phyloP scores from a whole-genome alignment of 2,797 vertebrate genomes.

The Gymnopithys bicolor region DNA sequence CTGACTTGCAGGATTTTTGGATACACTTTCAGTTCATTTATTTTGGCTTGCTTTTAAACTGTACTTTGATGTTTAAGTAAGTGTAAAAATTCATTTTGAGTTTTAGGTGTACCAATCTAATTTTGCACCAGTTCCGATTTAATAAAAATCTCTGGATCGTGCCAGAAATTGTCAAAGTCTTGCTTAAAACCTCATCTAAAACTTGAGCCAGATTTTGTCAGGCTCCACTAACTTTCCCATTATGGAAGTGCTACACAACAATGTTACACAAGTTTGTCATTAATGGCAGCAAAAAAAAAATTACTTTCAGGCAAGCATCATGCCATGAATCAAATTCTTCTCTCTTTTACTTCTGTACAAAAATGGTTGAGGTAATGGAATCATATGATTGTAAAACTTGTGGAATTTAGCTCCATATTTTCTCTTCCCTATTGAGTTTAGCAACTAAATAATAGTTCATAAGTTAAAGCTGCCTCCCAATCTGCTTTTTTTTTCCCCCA shows the following conservation, averaged over 20 bases:
- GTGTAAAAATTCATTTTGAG: conserved; percentile 12
- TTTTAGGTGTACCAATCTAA: background rate
- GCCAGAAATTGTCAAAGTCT: conserved; percentile 16
- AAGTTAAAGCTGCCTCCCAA: background rate
- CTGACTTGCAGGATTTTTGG: conserved; percentile 18
- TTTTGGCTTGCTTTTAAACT: background rate
- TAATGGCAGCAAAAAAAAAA: background rate
- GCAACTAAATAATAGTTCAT: background rate
- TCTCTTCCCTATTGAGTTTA: background rate
- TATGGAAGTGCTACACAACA: background rate
- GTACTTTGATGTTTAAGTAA: conserved; percentile 42
- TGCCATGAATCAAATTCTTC: background rate
- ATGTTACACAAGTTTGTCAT: background rate
- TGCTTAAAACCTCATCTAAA: background rate
- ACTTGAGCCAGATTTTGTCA: conserved; percentile 13
- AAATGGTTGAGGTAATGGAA: background rate
- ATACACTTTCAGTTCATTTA: background rate
- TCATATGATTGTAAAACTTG: background rate
- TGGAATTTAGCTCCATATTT: background rate
- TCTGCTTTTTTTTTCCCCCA: background rate
- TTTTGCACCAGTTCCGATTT: background rate
- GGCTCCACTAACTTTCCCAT: background rate
- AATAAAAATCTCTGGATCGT: background rate
- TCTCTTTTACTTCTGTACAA: background rate
- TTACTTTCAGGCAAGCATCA: background rate